phyloP scores from a whole-genome alignment of 2,113 vertebrate species.

The Thinocorus orbignyianus region DNA sequence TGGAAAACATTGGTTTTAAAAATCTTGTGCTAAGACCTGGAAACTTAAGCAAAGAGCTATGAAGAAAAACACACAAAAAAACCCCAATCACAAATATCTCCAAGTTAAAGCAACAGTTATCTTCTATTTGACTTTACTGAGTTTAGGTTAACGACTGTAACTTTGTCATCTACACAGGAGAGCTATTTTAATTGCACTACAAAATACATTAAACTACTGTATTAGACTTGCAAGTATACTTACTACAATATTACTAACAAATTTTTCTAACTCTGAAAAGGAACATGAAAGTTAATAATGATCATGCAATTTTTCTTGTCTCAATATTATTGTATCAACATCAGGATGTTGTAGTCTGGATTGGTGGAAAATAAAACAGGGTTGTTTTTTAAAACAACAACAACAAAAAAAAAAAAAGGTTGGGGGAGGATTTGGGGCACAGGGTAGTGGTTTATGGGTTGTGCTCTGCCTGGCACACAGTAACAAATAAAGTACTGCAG shows the following conservation, averaged over 20 bases:
- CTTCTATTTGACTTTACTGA: not conserved
- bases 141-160: not conserved
- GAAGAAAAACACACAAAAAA: not conserved
- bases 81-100: not conserved
- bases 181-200: not conserved
- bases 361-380: not conserved
- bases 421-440: not conserved
- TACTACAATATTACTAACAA: not conserved
- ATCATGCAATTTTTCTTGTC: not conserved
- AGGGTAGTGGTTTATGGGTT: not conserved
- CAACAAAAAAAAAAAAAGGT: not conserved
- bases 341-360: not conserved
- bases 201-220: not conserved
- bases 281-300: not conserved
- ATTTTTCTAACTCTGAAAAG: not conserved
- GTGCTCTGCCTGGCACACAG: not conserved
- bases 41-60: not conserved
- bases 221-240: not conserved
- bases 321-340: not conserved
- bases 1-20: not conserved
- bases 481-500: not conserved
- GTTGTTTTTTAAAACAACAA: too few relatives aligned
- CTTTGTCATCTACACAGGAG: not conserved
- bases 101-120: not conserved
- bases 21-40: not conserved